Evolutionary conservation across 2,113 vertebrate species (phyloP).

Genomic region (Oxyruncus cristatus): DNA sequence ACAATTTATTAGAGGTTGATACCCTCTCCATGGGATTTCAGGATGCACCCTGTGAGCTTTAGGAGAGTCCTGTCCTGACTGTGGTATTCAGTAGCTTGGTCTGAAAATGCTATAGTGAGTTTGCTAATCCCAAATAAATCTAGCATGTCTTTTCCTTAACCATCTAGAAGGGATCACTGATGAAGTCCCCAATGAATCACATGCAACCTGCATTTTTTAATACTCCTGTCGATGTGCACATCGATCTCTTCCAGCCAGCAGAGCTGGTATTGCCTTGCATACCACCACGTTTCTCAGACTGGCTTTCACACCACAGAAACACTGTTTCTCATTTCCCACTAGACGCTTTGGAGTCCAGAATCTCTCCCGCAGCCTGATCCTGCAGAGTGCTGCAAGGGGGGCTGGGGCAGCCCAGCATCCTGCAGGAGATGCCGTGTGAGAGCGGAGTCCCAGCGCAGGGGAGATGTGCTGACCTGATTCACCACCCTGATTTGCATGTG

Average conservation of each 20-base stretch:
- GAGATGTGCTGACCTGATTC: conserved; percentile 50
- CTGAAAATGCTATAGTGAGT: background rate
- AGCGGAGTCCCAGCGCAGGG: fast-evolving
- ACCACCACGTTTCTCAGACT: background rate
- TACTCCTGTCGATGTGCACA: background rate
- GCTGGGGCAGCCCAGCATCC: background rate
- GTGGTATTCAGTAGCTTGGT: background rate
- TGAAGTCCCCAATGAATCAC: background rate
- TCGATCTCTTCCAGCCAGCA: background rate
- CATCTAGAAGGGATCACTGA: background rate
- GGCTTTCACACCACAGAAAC: background rate
- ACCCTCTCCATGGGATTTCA: background rate
- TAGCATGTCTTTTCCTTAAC: background rate
- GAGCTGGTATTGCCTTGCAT: background rate
- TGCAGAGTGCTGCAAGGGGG: fast-evolving
- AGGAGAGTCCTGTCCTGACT: background rate
- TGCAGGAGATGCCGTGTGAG: background rate
- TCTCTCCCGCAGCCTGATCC: background rate
- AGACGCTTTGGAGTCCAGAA: background rate
- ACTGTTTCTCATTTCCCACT: background rate
- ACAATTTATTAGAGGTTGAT: background rate
- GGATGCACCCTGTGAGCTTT: background rate
- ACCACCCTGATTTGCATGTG: conserved; percentile 26
- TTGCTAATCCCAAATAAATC: background rate
- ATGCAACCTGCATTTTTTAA: background rate